Base-by-base conservation (phyloP, 2,888 invertebrate genomes). In the Opisthograptis luteolata region DNA sequence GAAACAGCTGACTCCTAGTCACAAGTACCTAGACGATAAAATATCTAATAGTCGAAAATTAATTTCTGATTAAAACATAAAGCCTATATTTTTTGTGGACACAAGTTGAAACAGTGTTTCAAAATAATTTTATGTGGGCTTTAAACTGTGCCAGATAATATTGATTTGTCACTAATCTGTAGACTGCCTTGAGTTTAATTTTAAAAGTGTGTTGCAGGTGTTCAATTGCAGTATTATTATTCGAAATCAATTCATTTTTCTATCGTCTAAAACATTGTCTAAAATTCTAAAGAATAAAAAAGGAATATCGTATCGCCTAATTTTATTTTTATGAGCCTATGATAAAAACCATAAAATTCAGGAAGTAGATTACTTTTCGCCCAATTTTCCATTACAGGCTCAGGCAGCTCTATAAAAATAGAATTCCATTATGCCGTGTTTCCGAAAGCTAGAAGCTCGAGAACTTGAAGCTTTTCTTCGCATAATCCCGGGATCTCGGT, bases 351-450 rank as follows among this genome's bases (percentile, higher is more conserved):
- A 34, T 50, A 44, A 44, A 50, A 39, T 44, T 40, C n/a, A 17
- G 39, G 9, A 44, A 28, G 28, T 35, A 44, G 35, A 50, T 44
- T 44, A 44, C 30, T 40, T 42, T 40, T 20, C 13, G n/a, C 24
- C 30, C 44, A 40, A 41, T 44, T 51, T 51, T 40, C 20, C 12
- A 10, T 44, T 32, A 46, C 41, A 28, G 37, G 17, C 48, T 36
- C 13, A 34, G 43, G 28, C 25, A 12, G 34, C 49, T 46, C 48
- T 36, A 49, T 49, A 49, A 56, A 52, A 56, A 43, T 39, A 24
- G 40, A 47, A 47, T 52, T 56, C 46, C 43, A 49, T 49, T 52
- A 52, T 39, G 14, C 28, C 13, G 39, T 35, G 27, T 31, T 45
- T 42, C 40, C 46, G 39, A 55, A 46, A 52, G 35, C 35, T 35